Conservation (phyloP, 2,113 vertebrate genomes). For the Struthio camelus region DNA sequence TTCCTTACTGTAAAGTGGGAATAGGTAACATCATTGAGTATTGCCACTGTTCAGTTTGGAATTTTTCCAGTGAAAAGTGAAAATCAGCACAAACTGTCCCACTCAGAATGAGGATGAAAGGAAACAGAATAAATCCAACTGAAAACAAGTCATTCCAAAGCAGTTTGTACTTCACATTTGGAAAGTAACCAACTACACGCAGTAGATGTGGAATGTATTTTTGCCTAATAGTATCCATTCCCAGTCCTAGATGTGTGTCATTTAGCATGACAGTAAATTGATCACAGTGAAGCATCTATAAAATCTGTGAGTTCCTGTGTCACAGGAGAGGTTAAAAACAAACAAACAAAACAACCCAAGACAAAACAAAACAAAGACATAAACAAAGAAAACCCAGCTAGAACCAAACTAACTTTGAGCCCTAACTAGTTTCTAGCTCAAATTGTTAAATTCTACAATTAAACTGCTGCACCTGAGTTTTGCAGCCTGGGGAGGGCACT, state of each 20-base stretch:
- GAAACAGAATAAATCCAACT: background rate
- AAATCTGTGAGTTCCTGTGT: background rate
- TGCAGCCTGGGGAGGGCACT: background rate
- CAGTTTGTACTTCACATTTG: background rate
- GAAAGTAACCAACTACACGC: conserved; percentile 8
- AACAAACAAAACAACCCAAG: background rate
- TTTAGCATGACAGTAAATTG: background rate
- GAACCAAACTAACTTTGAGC: background rate
- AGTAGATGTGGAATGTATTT: conserved; percentile 49
- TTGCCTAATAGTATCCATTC: conserved; percentile 19
- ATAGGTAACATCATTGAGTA: background rate
- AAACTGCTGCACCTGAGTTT: background rate
- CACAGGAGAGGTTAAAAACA: background rate
- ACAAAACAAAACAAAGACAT: no score
- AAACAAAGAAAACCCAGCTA: background rate
- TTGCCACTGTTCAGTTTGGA: background rate
- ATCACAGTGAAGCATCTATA: background rate
- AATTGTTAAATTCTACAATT: background rate
- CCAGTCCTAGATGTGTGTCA: conserved; percentile 23
- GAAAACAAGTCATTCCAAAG: background rate
- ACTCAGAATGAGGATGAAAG: background rate
- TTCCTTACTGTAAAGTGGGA: background rate
- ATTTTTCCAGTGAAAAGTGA: background rate
- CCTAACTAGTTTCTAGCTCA: background rate
- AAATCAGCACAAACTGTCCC: background rate